Conservation (phyloP, 2,797 vertebrate genomes). For the Phrynocephalus vlangalii region DNA sequence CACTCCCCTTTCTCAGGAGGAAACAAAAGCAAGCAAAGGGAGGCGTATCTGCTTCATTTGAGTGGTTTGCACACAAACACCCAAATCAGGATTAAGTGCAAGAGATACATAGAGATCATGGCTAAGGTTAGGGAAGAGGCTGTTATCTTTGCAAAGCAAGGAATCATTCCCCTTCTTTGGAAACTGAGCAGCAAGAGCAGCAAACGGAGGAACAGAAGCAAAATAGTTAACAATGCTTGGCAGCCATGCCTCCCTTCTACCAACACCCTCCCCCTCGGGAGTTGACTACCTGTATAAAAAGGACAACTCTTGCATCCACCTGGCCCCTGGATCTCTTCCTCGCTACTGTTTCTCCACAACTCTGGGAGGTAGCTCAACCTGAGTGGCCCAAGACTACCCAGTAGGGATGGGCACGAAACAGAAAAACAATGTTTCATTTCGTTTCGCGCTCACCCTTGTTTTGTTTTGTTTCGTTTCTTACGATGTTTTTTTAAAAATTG, state of each 20-base stretch:
- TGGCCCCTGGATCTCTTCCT: no score
- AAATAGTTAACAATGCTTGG: not conserved
- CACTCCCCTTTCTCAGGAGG: not conserved
- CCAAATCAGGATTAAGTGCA: not conserved
- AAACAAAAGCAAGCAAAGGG: not conserved
- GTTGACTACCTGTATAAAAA: not conserved
- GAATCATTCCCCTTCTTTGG: not conserved
- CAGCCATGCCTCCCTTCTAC: not conserved
- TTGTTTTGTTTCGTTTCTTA: no score
- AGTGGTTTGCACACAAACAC: not conserved
- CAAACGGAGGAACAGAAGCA: not conserved
- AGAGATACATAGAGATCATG: not conserved
- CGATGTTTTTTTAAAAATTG: no score
- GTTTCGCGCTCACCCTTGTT: no score
- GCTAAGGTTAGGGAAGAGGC: not conserved
- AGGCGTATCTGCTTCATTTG: not conserved
- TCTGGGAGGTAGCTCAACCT: no score
- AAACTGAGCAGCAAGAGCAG: not conserved
- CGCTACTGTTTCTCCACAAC: no score
- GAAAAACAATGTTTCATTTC: no score
- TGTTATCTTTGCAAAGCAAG: not conserved
- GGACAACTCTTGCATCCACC: no score
- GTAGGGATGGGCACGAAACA: no score
- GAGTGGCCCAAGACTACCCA: no score
- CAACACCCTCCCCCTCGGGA: not conserved